These are phyloP conservation scores for Campoletis sonorensis DNA, from an alignment of 1,140 invertebrate genomes.

Conservation along the genomic window DNA sequence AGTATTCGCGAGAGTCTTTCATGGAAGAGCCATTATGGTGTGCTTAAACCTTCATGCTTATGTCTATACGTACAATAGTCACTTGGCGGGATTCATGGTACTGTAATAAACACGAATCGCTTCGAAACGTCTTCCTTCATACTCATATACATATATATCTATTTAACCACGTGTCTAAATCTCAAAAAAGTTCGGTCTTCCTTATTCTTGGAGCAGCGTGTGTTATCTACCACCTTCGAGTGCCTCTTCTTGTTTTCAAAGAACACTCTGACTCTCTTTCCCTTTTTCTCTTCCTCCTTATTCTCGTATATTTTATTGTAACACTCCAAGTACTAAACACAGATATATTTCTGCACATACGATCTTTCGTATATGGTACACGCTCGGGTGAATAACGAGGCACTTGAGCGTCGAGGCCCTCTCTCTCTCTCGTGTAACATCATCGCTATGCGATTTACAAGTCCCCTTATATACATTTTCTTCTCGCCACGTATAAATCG, in stretches of 20 bases:
- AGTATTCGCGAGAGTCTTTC: too few relatives aligned
- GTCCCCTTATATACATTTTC: slow-evolving; percentile 12
- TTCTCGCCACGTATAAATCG: slow-evolving; percentile 1
- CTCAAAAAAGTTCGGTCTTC: too few relatives aligned
- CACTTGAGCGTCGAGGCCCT: slow-evolving; percentile 18
- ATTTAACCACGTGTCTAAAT: too few relatives aligned
- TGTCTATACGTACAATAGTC: too few relatives aligned
- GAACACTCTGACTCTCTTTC: background rate
- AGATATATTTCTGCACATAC: background rate
- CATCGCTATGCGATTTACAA: slow-evolving; percentile 25
- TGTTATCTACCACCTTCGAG: slow-evolving; percentile 7
- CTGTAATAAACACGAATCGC: too few relatives aligned
- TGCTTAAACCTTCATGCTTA: too few relatives aligned
- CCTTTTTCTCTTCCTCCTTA: background rate
- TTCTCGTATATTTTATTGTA: slow-evolving; percentile 19
- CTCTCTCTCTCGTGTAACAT: background rate
- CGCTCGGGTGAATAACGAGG: slow-evolving; percentile 33
- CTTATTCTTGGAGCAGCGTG: background rate
- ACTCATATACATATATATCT: too few relatives aligned
- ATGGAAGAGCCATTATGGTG: too few relatives aligned
- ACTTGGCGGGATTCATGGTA: too few relatives aligned
- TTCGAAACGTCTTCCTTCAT: too few relatives aligned
- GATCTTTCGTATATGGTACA: background rate
- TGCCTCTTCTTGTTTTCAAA: background rate
- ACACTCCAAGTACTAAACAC: background rate